phyloP scores from a whole-genome alignment of 2,888 invertebrate species.

The Deroplatys truncata region DNA sequence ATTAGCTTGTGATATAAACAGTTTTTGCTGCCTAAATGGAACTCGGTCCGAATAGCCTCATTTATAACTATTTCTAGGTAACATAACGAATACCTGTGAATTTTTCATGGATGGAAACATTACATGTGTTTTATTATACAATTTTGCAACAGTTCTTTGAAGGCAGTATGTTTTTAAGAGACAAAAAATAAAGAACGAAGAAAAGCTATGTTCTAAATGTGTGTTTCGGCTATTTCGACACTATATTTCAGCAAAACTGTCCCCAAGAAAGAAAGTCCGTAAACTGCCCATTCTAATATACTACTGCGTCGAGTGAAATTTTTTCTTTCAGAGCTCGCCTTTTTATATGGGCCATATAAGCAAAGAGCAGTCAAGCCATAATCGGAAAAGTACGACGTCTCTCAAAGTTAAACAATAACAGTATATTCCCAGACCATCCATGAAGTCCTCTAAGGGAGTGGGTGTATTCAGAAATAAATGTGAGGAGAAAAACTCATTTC shows the following conservation, averaged over 20 bases:
- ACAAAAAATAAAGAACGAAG: too few species aligned
- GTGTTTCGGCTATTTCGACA: background rate
- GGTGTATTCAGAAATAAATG: too few species aligned
- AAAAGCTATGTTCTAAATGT: background rate
- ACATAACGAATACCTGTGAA: too few species aligned
- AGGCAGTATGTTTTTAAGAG: too few species aligned
- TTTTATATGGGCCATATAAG: background rate
- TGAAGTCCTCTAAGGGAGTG: background rate
- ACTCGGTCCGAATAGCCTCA: too few species aligned
- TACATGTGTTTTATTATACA: too few species aligned
- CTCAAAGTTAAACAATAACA: background rate
- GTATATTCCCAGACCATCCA: background rate
- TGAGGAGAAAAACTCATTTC: background rate
- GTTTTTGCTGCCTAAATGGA: too few species aligned
- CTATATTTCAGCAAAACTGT: background rate
- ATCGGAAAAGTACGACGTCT: background rate
- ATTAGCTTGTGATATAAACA: too few species aligned
- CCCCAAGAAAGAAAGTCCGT: background rate
- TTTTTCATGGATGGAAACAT: too few species aligned
- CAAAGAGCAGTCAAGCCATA: background rate
- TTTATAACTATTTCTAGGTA: too few species aligned
- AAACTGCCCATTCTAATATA: background rate
- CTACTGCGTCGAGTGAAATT: background rate
- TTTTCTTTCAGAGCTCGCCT: background rate
- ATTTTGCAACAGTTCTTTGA: too few species aligned